These are phyloP conservation scores for Mareca penelope DNA, from an alignment of 2,797 vertebrate genomes.

Conservation along the genomic window DNA sequence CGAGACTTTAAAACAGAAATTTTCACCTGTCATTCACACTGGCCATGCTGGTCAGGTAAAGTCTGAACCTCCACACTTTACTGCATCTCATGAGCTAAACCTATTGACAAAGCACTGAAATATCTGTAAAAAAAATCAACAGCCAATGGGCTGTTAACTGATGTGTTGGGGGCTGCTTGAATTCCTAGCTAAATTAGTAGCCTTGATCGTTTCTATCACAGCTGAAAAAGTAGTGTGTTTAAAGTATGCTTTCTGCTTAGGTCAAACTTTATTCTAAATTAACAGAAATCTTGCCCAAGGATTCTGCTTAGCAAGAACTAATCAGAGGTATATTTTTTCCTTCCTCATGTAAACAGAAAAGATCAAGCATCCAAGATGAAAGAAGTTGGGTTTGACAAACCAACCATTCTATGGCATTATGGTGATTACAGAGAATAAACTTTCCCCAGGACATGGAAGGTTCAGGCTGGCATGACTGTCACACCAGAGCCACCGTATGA, in stretches of 20 bases:
- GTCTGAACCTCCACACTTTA: neutral
- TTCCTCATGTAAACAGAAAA: slow-evolving; percentile 66
- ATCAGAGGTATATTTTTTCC: neutral
- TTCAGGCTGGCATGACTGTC: neutral
- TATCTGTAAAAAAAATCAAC: neutral
- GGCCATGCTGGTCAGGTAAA: neutral
- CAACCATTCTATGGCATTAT: slow-evolving; percentile 74
- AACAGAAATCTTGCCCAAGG: neutral
- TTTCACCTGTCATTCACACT: neutral
- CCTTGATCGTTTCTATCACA: neutral
- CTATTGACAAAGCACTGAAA: neutral
- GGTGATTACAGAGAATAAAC: slow-evolving; percentile 35
- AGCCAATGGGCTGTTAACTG: neutral
- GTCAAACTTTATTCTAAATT: neutral
- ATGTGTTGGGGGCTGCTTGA: neutral
- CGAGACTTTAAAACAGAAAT: neutral
- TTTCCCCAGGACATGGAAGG: neutral
- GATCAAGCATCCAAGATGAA: slow-evolving; percentile 52
- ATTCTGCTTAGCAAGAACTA: neutral
- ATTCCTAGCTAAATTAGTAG: neutral
- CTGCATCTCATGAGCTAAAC: neutral
- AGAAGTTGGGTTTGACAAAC: slow-evolving; percentile 50
- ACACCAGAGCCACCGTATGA: slow-evolving; percentile 32
- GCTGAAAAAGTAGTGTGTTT: neutral
- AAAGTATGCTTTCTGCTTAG: neutral